Conservation (phyloP, 2,888 invertebrate genomes). For the Lottia gigantea region DNA sequence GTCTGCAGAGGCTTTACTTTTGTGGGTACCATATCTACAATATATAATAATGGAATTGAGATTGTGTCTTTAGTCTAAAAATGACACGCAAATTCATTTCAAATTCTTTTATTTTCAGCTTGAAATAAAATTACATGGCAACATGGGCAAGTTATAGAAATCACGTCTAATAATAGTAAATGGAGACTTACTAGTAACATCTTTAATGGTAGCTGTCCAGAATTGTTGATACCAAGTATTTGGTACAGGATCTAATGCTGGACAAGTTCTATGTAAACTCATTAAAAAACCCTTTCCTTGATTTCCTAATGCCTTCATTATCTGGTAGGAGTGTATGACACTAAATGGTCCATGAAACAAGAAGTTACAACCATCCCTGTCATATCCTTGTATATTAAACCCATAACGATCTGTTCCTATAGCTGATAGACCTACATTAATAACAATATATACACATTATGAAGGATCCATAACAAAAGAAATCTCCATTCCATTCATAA, state of each 20-base stretch:
- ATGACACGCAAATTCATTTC: neutral
- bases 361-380: conserved; percentile 50
- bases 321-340: conserved; percentile 41
- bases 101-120: no score
- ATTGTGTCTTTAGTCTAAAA: neutral
- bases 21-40: conserved; percentile 41
- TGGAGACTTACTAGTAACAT: conserved; percentile 45
- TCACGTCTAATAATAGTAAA: no score
- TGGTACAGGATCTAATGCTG: conserved; percentile 46
- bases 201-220: conserved; percentile 52
- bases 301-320: conserved; percentile 46
- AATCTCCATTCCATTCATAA: no score
- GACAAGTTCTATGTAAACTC: conserved; percentile 49
- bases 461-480: no score
- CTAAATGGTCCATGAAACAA: conserved; percentile 53
- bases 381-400: conserved; percentile 40
- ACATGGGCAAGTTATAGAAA: no score
- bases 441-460: no score
- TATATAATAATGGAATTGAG: neutral
- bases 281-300: conserved; percentile 53
- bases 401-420: conserved; percentile 48
- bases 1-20: conserved; percentile 6
- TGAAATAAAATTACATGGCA: no score
- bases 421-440: conserved; percentile 44
- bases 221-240: conserved; percentile 53